A percentile compares a stretch with the other conserved stretches of the same genome.
phyloP scores from a whole-genome alignment of 1,140 invertebrate genomes.

The Anoplophora glabripennis region DNA sequence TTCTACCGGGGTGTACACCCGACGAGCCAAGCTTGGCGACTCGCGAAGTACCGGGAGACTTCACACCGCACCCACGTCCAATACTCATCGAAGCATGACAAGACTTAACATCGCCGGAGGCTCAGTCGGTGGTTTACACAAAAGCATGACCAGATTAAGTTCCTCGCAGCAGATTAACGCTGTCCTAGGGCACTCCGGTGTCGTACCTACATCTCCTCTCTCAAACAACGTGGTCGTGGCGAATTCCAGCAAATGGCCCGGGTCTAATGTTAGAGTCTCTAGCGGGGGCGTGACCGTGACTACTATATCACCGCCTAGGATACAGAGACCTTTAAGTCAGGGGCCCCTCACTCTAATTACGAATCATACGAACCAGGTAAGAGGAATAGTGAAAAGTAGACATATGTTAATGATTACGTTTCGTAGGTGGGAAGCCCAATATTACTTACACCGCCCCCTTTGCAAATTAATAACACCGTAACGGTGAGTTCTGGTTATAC shows the following conservation, averaged over 20 bases:
- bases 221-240: conserved; percentile 50
- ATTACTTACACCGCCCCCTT: conserved; percentile 15
- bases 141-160: conserved; percentile 76
- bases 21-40: conserved; percentile 63
- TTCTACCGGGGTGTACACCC: conserved; percentile 56
- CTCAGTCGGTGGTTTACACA: conserved; percentile 73
- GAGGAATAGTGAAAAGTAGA: too few species aligned
- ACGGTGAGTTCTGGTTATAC: conserved; percentile 45
- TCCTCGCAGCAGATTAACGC: conserved; percentile 67
- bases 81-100: conserved; percentile 71
- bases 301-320: conserved; percentile 55
- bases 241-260: conserved; percentile 52
- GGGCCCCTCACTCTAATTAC: conserved; percentile 51
- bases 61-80: conserved; percentile 63
- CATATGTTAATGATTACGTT: not conserved
- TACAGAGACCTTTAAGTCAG: conserved; percentile 52
- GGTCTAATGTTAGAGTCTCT: conserved; percentile 50
- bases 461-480: conserved; percentile 33
- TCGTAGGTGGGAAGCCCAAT: not conserved
- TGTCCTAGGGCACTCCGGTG: conserved; percentile 40
- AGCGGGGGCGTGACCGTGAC: conserved; percentile 66
- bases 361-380: conserved; percentile 40
- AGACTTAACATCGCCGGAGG: conserved; percentile 68
- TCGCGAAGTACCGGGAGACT: conserved; percentile 66
- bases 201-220: conserved; percentile 31